These are phyloP conservation scores for Trogon melanurus DNA, from an alignment of 2,113 vertebrate genomes.

Conservation along the genomic window DNA sequence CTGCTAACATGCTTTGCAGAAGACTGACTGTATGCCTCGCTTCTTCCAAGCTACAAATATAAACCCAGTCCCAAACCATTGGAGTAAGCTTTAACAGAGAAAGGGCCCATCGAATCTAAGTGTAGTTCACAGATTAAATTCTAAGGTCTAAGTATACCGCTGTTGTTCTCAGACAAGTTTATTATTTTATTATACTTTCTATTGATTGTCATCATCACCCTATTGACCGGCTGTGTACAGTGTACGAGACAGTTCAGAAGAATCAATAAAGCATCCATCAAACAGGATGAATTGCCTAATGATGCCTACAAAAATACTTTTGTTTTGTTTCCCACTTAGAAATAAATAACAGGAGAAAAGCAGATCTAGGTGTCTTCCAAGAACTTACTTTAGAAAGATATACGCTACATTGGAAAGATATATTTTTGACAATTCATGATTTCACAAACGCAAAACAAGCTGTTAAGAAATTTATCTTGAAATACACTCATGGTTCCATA, in stretches of 20 bases:
- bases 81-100: background rate
- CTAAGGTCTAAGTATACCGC: background rate
- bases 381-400: background rate
- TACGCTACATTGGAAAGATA: background rate
- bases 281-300: background rate
- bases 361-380: background rate
- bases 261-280: background rate
- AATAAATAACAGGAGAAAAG: background rate
- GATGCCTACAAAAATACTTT: background rate
- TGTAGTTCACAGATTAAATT: background rate
- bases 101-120: background rate
- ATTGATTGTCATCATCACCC: background rate
- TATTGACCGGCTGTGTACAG: background rate
- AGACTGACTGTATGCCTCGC: background rate
- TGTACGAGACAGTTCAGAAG: background rate
- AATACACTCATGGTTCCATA: rapidly evolving
- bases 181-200: background rate
- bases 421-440: background rate
- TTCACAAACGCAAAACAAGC: background rate
- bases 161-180: background rate
- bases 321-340: background rate
- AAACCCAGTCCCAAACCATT: background rate
- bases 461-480: background rate
- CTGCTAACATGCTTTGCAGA: background rate
- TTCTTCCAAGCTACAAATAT: background rate